Evolutionary conservation across 1,140 invertebrate species (phyloP).

Genomic region (Lordiphosa stackelbergi): DNA sequence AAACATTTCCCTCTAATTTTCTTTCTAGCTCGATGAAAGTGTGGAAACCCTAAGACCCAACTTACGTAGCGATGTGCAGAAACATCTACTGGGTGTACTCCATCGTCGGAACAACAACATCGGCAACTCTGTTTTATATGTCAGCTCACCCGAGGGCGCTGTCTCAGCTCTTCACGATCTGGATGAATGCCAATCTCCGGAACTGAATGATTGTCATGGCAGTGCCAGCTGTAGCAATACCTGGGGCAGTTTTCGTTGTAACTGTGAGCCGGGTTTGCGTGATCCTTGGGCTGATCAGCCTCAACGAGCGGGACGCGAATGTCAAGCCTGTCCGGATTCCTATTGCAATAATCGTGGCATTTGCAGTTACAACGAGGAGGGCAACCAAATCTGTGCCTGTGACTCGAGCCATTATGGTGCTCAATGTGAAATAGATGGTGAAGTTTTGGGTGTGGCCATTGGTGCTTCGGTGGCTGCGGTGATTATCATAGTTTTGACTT

Average conservation of each 20-base stretch:
- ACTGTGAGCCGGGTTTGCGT: constrained; percentile 87
- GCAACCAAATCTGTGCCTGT: constrained; percentile 88
- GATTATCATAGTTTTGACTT: constrained; percentile 90
- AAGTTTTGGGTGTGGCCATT: constrained; percentile 92
- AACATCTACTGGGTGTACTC: constrained; percentile 90
- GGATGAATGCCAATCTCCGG: constrained; percentile 90
- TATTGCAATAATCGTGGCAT: constrained; percentile 90
- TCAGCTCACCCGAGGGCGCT: constrained; percentile 86
- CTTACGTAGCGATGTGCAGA: constrained; percentile 86
- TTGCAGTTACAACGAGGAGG: constrained; percentile 85
- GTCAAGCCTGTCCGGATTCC: constrained; percentile 85
- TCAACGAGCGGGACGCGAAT: constrained; percentile 84
- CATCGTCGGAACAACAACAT: constrained; percentile 89
- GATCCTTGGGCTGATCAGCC: constrained; percentile 83
- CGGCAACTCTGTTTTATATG: constrained; percentile 89
- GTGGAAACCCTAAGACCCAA: constrained; percentile 82
- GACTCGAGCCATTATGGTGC: constrained; percentile 91
- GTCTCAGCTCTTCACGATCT: constrained; percentile 88
- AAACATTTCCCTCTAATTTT: not conserved
- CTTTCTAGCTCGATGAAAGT: constrained; percentile 80
- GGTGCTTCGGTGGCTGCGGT: constrained; percentile 92
- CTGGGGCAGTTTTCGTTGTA: constrained; percentile 92
- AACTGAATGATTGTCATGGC: constrained; percentile 94
- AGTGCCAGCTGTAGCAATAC: constrained; percentile 91
- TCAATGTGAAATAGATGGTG: constrained; percentile 93